phyloP scores from a whole-genome alignment of 2,113 vertebrate species.

The Cyanistes caeruleus region DNA sequence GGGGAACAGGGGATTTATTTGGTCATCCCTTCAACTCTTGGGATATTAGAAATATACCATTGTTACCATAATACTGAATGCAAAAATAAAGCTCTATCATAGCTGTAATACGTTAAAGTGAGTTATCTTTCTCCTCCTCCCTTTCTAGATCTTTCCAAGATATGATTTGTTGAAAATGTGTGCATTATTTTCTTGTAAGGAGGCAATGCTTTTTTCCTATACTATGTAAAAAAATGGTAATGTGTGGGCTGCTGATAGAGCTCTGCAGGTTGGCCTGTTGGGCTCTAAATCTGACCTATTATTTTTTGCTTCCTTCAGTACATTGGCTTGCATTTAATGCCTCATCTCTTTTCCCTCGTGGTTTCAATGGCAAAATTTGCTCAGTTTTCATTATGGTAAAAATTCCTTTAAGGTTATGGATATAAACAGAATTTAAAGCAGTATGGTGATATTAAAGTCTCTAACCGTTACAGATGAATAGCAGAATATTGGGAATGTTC shows the following conservation, averaged over 20 bases:
- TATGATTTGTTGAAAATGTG: not conserved
- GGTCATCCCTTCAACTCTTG: not conserved
- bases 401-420: not conserved
- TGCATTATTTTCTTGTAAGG: not conserved
- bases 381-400: not conserved
- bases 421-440: conserved; percentile 1
- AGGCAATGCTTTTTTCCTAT: not conserved
- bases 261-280: not conserved
- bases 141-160: not conserved
- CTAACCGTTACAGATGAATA: not conserved
- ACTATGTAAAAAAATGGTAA: not conserved
- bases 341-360: not conserved
- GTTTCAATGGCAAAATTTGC: not conserved
- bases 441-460: not conserved
- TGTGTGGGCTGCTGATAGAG: not conserved
- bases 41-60: not conserved
- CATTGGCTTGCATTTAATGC: not conserved
- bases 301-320: conserved; percentile 4
- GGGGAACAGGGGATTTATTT: not conserved
- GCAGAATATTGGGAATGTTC: not conserved
- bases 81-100: not conserved
- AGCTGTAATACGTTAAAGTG: not conserved
- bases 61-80: not conserved
- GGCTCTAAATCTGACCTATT: not conserved
- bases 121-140: not conserved